phyloP scores from a whole-genome alignment of 1,140 invertebrate genomes.

The Octopus bimaculoides region DNA sequence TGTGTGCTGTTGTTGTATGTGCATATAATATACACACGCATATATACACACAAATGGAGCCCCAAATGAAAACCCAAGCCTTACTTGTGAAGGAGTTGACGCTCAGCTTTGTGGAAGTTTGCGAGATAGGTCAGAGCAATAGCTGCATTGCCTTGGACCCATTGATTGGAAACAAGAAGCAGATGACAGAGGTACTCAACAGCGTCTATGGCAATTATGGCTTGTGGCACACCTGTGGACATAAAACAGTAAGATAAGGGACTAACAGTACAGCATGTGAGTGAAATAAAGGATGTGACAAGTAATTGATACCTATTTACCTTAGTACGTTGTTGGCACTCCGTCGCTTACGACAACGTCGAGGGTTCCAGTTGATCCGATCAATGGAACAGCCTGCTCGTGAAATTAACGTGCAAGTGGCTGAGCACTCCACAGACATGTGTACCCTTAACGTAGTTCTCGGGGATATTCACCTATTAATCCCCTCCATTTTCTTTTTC shows the following conservation, averaged over 20 bases:
- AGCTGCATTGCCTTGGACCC: slow-evolving; percentile 50
- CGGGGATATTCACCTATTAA: too few relatives aligned
- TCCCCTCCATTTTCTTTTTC: too few relatives aligned
- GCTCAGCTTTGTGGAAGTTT: slow-evolving; percentile 49
- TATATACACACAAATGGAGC: background rate
- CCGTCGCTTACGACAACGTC: too few relatives aligned
- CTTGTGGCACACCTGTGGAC: slow-evolving; percentile 49
- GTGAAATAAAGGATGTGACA: too few relatives aligned
- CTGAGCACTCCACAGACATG: too few relatives aligned
- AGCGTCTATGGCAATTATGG: slow-evolving; percentile 50
- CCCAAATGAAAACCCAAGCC: background rate
- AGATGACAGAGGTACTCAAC: slow-evolving; percentile 46
- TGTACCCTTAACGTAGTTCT: too few relatives aligned
- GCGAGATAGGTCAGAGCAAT: slow-evolving; percentile 55
- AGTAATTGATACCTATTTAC: too few relatives aligned
- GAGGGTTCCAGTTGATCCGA: too few relatives aligned
- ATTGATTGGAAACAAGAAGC: slow-evolving; percentile 37
- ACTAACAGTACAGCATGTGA: too few relatives aligned
- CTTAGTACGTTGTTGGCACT: too few relatives aligned
- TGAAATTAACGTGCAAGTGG: too few relatives aligned
- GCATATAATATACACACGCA: background rate
- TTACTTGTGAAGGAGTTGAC: slow-evolving; percentile 54
- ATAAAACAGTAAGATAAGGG: background rate
- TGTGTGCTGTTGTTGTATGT: background rate
- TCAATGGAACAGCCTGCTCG: too few relatives aligned